Conservation (phyloP, 2,113 vertebrate genomes). For the Chaetops frenatus region DNA sequence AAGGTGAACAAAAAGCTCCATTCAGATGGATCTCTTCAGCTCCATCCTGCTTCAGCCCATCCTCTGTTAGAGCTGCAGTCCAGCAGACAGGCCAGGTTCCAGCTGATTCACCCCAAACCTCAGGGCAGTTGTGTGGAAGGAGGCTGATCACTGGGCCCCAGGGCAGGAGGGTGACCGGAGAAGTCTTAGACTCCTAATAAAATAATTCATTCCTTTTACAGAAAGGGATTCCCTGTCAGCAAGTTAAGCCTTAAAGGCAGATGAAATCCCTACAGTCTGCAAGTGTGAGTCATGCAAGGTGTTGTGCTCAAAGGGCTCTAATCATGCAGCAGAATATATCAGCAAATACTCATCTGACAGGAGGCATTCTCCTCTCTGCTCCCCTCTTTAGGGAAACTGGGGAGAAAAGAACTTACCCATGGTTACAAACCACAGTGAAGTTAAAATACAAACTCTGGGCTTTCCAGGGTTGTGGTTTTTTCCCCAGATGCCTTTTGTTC, state of each 20-base stretch:
- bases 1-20: not conserved
- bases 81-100: not conserved
- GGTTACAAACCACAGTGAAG: not conserved
- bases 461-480: not conserved
- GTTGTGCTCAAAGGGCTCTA: not conserved
- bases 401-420: not conserved
- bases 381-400: accelerated
- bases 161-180: not conserved
- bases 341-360: not conserved
- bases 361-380: not conserved
- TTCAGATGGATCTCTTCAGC: not conserved
- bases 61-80: not conserved
- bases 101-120: not conserved
- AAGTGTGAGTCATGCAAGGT: not conserved
- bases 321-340: not conserved
- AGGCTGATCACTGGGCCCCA: not conserved
- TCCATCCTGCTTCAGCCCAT: not conserved
- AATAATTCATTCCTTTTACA: not conserved
- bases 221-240: not conserved
- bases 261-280: not conserved
- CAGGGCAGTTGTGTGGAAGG: not conserved
- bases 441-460: not conserved
- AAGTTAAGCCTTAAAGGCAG: not conserved
- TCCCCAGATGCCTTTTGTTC: not conserved
- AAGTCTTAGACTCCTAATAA: not conserved